phyloP scores from a whole-genome alignment of 2,797 vertebrate species.

The Myotis myotis region DNA sequence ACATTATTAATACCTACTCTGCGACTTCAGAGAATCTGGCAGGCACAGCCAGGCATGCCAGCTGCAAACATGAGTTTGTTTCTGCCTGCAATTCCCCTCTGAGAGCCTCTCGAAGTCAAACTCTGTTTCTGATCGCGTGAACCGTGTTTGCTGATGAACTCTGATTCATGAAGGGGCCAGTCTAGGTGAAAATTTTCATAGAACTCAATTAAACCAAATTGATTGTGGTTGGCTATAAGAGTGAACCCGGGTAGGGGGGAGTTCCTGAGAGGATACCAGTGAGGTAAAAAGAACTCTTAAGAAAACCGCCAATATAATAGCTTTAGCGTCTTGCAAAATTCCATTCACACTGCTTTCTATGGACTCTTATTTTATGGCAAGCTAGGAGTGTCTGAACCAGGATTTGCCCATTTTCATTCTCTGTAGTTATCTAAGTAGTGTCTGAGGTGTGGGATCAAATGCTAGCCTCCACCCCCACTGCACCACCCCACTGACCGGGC shows the following conservation, averaged over 20 bases:
- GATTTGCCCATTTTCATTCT: constrained; percentile 57
- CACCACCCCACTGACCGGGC: constrained; percentile 40
- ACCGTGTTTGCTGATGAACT: constrained; percentile 59
- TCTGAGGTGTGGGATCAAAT: constrained; percentile 15
- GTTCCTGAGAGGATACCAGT: constrained; percentile 1
- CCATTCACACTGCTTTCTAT: background rate
- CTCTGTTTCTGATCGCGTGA: constrained; percentile 43
- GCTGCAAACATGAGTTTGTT: constrained; percentile 18
- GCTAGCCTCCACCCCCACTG: background rate
- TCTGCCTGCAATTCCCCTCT: constrained; percentile 1
- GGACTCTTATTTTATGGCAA: background rate
- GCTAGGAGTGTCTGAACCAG: constrained; percentile 35
- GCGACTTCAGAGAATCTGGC: background rate
- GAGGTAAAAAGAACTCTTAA: constrained; percentile 42
- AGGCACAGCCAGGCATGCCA: background rate
- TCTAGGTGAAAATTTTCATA: constrained; percentile 45
- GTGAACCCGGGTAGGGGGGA: background rate
- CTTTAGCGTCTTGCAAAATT: constrained; percentile 12
- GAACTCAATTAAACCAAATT: constrained; percentile 71
- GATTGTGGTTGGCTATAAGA: constrained; percentile 29
- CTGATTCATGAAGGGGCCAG: constrained; percentile 17
- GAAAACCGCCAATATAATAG: constrained; percentile 30
- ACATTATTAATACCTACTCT: background rate
- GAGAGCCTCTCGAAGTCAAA: constrained; percentile 56
- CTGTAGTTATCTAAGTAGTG: constrained; percentile 50